Evolutionary conservation across 2,113 vertebrate genomes (phyloP).

Genomic region (Neoarius graeffei): DNA sequence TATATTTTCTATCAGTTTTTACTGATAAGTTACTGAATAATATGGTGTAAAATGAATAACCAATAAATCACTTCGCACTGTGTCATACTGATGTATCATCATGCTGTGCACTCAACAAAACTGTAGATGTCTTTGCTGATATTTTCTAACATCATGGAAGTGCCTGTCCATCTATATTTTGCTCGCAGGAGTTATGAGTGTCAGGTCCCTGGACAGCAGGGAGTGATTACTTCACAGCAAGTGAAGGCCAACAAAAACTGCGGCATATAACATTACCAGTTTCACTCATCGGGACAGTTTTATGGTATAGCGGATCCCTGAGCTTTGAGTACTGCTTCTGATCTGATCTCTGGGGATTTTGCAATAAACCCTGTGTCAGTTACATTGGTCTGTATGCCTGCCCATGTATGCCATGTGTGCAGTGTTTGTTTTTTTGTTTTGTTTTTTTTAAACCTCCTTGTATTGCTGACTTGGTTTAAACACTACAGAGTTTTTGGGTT

Average conservation of each 20-base stretch:
- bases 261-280: constrained; percentile 47
- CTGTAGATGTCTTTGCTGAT: constrained; percentile 5
- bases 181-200: constrained; percentile 33
- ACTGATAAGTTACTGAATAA: background rate
- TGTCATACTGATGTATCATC: background rate
- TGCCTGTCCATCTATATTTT: constrained; percentile 31
- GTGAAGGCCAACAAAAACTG: constrained; percentile 50
- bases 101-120: constrained; percentile 22
- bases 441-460: background rate
- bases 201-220: constrained; percentile 50
- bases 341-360: constrained; percentile 46
- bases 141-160: constrained; percentile 4
- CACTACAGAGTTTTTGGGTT: background rate
- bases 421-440: constrained; percentile 18
- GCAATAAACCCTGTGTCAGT: constrained; percentile 30
- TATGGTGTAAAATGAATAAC: background rate
- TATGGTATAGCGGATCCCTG: constrained; percentile 26
- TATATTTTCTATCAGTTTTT: background rate
- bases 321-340: constrained; percentile 38
- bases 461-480: constrained; percentile 18
- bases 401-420: constrained; percentile 26
- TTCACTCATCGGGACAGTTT: constrained; percentile 50
- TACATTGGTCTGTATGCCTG: background rate
- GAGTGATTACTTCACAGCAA: constrained; percentile 57
- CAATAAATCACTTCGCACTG: background rate